phyloP scores from a whole-genome alignment of 2,797 vertebrate species.

The Paratrypauchen microcephalus region DNA sequence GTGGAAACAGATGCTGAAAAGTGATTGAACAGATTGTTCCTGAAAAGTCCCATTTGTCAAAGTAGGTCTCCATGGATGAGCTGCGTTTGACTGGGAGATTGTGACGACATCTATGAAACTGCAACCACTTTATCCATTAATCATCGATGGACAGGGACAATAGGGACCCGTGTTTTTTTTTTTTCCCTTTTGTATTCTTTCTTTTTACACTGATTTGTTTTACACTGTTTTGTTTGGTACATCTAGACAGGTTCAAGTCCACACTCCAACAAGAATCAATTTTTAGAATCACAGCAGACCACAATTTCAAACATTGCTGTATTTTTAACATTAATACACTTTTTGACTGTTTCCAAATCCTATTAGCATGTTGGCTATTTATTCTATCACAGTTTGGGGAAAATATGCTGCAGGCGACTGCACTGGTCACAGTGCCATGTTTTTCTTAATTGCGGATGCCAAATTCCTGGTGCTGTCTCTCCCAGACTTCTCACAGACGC shows the following conservation, averaged over 20 bases:
- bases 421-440: slow-evolving; percentile 38
- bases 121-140: slow-evolving; percentile 75
- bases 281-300: neutral
- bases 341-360: slow-evolving; percentile 25
- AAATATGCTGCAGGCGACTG: slow-evolving; percentile 43
- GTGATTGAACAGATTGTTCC: slow-evolving; percentile 40
- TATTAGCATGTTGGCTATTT: slow-evolving; percentile 28
- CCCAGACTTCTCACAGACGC: slow-evolving; percentile 24
- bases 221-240: slow-evolving; percentile 32
- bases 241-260: slow-evolving; percentile 22
- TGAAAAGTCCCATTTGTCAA: slow-evolving; percentile 46
- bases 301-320: neutral
- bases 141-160: slow-evolving; percentile 71
- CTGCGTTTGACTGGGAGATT: slow-evolving; percentile 56
- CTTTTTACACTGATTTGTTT: slow-evolving; percentile 18
- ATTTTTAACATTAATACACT: slow-evolving; percentile 2
- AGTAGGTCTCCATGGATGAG: slow-evolving; percentile 13
- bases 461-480: slow-evolving; percentile 43
- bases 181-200: neutral
- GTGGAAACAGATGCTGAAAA: slow-evolving; percentile 18
- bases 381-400: slow-evolving; percentile 37
- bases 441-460: slow-evolving; percentile 36
- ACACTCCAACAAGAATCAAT: neutral
- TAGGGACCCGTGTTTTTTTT: slow-evolving; percentile 50
- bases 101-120: slow-evolving; percentile 75